phyloP scores from a whole-genome alignment of 2,797 vertebrate species.

The Microctenopoma stevenorrisi region DNA sequence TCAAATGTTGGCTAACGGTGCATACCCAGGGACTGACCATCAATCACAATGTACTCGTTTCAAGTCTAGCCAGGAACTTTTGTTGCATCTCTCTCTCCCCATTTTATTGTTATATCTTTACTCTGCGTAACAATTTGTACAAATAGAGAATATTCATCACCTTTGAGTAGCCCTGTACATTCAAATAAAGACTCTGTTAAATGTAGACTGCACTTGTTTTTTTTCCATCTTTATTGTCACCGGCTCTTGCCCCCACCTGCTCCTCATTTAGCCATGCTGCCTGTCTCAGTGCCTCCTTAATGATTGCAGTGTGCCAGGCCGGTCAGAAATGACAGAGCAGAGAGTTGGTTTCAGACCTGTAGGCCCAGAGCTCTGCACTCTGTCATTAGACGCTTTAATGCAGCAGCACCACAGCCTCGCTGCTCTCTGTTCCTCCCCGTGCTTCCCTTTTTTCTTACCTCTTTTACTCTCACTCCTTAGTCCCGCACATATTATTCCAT shows the following conservation, averaged over 20 bases:
- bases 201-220: slow-evolving; percentile 53
- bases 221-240: slow-evolving; percentile 17
- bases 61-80: neutral
- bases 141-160: too few species aligned
- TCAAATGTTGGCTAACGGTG: neutral
- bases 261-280: slow-evolving; percentile 66
- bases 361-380: slow-evolving; percentile 69
- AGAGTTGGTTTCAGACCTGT: slow-evolving; percentile 73
- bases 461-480: slow-evolving; percentile 68
- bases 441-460: slow-evolving; percentile 37
- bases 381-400: slow-evolving; percentile 81
- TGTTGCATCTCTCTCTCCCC: too few species aligned
- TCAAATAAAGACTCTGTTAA: too few species aligned
- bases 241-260: slow-evolving; percentile 43
- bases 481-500: slow-evolving; percentile 59
- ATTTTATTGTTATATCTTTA: too few species aligned
- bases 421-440: slow-evolving; percentile 23
- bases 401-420: slow-evolving; percentile 65
- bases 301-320: slow-evolving; percentile 72
- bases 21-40: too few species aligned
- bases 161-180: too few species aligned
- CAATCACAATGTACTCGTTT: neutral
- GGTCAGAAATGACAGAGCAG: slow-evolving; percentile 79
- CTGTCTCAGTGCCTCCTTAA: slow-evolving; percentile 66
- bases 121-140: too few species aligned